A percentile compares a stretch with the other conserved stretches of the same genome.
These are phyloP conservation scores for Champsocephalus esox DNA, from an alignment of 2,797 vertebrate species.

Conservation along the genomic window DNA sequence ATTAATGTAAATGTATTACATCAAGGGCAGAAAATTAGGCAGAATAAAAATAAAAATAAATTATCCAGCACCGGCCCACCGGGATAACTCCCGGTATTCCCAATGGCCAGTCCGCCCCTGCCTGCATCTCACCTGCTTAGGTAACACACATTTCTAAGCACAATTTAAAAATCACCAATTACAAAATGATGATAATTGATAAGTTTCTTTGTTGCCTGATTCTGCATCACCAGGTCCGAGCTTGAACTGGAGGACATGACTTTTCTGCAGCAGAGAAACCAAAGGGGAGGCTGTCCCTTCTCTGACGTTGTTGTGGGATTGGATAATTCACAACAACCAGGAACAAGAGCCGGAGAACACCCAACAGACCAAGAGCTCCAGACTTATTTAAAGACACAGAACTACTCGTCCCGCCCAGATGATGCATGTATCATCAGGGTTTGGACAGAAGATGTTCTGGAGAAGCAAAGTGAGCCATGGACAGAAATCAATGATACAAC, in stretches of 20 bases:
- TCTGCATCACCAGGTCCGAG: slow-evolving; percentile 50
- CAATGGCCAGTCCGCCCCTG: background rate
- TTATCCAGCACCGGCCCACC: too few species aligned
- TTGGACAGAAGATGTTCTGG: slow-evolving; percentile 35
- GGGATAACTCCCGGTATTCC: too few species aligned
- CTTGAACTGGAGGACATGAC: slow-evolving; percentile 34
- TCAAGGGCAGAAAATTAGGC: too few species aligned
- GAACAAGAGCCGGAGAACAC: background rate
- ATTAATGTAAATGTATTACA: too few species aligned
- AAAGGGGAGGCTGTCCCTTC: background rate
- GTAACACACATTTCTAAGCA: slow-evolving; percentile 43
- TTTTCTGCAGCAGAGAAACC: slow-evolving; percentile 26
- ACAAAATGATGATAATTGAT: background rate
- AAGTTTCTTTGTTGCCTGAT: background rate
- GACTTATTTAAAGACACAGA: background rate
- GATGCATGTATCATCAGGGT: slow-evolving; percentile 6
- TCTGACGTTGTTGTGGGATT: background rate
- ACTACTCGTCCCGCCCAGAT: background rate
- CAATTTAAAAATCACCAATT: background rate
- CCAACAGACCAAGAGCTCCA: slow-evolving; percentile 9
- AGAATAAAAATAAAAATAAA: too few species aligned
- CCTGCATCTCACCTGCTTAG: slow-evolving; percentile 36
- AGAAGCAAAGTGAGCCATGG: slow-evolving; percentile 17
- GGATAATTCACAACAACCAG: slow-evolving; percentile 14
- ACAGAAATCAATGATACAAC: slow-evolving; percentile 26